phyloP scores from a whole-genome alignment of 2,113 vertebrate genomes.

The Phyllopteryx taeniolatus region DNA sequence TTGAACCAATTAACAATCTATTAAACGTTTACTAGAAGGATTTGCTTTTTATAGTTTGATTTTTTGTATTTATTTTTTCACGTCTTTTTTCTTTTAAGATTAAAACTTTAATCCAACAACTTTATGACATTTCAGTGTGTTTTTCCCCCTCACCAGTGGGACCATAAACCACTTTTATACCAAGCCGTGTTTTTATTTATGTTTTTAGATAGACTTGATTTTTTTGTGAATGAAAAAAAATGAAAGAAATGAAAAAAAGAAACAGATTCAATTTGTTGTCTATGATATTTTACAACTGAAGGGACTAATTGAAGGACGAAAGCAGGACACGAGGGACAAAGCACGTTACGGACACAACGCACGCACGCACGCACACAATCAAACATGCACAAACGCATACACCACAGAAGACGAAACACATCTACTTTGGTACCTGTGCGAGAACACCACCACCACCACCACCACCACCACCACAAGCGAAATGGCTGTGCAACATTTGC shows the following conservation, averaged over 20 bases:
- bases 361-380: slow-evolving; percentile 10
- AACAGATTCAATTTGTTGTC: neutral
- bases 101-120: no score
- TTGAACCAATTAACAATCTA: no score
- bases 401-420: slow-evolving; percentile 21
- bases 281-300: neutral
- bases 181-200: no score
- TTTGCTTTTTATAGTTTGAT: no score
- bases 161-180: no score
- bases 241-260: neutral
- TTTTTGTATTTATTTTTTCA: no score
- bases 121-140: no score
- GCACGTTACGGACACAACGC: neutral
- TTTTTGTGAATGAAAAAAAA: neutral
- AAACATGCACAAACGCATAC: slow-evolving; percentile 11
- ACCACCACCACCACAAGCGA: slow-evolving; percentile 46
- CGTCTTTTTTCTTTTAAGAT: no score
- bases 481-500: slow-evolving; percentile 32
- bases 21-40: no score
- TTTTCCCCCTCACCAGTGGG: no score
- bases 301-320: neutral
- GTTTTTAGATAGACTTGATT: no score
- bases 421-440: slow-evolving; percentile 42
- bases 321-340: neutral
- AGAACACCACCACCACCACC: slow-evolving; percentile 38